Evolutionary conservation across 2,888 invertebrate genomes (phyloP).

Genomic region (Harpagoxenus sublaevis): DNA sequence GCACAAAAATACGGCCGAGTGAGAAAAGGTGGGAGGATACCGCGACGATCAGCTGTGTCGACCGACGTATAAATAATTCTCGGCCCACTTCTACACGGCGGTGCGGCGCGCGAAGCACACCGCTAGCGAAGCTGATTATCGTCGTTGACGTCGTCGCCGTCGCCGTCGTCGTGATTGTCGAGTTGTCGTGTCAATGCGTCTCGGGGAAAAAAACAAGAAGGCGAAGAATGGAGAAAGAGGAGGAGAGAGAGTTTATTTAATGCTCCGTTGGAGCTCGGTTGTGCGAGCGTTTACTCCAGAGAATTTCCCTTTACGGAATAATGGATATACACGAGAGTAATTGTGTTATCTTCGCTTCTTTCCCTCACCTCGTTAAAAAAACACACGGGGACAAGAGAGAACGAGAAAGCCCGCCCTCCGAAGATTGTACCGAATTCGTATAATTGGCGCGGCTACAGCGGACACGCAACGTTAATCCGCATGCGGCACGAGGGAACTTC

Average conservation of each 20-base stretch:
- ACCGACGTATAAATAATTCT: constrained; percentile 75
- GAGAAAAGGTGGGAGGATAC: constrained; percentile 66
- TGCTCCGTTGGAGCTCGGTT: constrained; percentile 56
- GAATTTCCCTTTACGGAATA: constrained; percentile 42
- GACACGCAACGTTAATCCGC: constrained; percentile 29
- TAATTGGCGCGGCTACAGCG: constrained; percentile 1
- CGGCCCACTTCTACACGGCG: constrained; percentile 70
- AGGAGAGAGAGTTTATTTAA: constrained; percentile 56
- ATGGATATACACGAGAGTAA: constrained; percentile 58
- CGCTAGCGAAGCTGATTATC: constrained; percentile 24
- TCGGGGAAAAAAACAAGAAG: constrained; percentile 11
- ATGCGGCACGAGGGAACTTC: not conserved
- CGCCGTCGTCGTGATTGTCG: constrained; percentile 1
- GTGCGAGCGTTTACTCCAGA: constrained; percentile 16
- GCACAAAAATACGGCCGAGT: constrained; percentile 71
- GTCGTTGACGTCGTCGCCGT: constrained; percentile 28
- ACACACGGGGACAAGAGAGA: not conserved
- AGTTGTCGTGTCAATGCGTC: constrained; percentile 4
- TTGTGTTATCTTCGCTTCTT: constrained; percentile 1
- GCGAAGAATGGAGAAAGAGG: not conserved
- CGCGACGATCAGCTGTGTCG: constrained; percentile 74
- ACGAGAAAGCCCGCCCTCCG: not conserved
- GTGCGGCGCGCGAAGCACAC: constrained; percentile 7
- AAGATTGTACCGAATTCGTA: constrained; percentile 23
- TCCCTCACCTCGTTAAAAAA: not conserved